Conservation (phyloP, 2,797 vertebrate species). For the Takifugu ocellatus region DNA sequence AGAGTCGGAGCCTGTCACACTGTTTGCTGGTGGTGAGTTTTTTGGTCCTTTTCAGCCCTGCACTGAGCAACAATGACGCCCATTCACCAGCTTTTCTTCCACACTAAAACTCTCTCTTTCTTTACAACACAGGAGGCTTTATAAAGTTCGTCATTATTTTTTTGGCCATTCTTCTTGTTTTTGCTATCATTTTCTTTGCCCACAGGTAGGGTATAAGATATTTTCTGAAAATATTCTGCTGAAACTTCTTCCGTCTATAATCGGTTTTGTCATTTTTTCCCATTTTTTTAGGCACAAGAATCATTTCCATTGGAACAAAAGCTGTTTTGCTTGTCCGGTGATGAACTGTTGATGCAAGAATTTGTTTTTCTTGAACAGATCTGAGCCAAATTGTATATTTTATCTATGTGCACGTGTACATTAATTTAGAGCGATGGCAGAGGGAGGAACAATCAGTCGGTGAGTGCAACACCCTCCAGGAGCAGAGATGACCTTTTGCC, state of each 20-base stretch:
- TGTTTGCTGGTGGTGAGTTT: slow-evolving; percentile 53
- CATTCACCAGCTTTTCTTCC: neutral
- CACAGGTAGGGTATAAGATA: slow-evolving; percentile 47
- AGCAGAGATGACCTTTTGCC: slow-evolving; percentile 50
- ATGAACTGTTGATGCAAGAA: slow-evolving; percentile 1
- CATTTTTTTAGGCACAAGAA: slow-evolving; percentile 37
- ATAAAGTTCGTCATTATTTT: neutral
- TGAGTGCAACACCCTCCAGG: slow-evolving; percentile 14
- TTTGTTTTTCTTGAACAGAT: neutral
- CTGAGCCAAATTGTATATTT: neutral
- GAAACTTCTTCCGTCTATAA: neutral
- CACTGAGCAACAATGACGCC: neutral
- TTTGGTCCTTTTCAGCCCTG: neutral
- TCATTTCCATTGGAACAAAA: neutral
- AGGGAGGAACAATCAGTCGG: slow-evolving; percentile 16
- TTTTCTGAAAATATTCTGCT: neutral
- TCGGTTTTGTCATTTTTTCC: neutral
- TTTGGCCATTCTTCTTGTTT: slow-evolving; percentile 19
- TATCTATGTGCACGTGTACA: neutral
- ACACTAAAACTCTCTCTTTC: neutral
- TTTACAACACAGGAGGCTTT: slow-evolving; percentile 17
- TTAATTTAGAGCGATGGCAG: neutral
- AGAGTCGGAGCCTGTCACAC: slow-evolving; percentile 12
- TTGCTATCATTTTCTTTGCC: slow-evolving; percentile 18
- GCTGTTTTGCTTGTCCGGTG: slow-evolving; percentile 5